These are phyloP conservation scores for Neogale vison DNA, from an alignment of 2,113 vertebrate genomes.

Conservation along the genomic window DNA sequence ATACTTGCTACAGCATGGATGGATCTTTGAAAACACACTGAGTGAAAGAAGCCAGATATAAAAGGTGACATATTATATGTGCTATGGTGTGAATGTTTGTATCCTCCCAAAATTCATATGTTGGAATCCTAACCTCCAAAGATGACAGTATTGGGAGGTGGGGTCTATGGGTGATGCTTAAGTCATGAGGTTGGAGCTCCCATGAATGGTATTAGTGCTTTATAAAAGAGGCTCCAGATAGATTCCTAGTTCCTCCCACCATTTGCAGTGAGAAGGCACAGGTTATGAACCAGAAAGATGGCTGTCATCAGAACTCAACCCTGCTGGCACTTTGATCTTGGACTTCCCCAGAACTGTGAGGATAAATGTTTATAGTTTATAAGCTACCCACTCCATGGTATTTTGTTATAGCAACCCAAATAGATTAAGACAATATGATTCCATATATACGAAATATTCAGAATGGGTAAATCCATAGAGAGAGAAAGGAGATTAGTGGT, in stretches of 20 bases:
- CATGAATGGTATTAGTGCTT: not conserved
- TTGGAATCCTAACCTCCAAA: not conserved
- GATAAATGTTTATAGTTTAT: not conserved
- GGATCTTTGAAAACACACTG: not conserved
- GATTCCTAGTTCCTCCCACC: not conserved
- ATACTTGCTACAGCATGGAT: not conserved
- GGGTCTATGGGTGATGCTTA: not conserved
- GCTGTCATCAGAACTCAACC: not conserved
- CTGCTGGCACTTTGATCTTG: not conserved
- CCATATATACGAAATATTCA: not conserved
- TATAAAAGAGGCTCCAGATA: not conserved
- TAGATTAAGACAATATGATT: not conserved
- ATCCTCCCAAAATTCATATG: not conserved
- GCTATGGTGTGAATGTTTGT: not conserved
- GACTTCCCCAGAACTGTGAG: not conserved
- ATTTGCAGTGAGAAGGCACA: not conserved
- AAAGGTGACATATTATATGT: not conserved
- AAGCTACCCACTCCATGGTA: not conserved
- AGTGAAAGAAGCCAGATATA: not conserved
- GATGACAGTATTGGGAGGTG: not conserved
- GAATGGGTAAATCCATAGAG: not conserved
- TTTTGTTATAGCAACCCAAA: not conserved
- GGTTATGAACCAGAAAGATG: not conserved
- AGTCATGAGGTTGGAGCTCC: not conserved
- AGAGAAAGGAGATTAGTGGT: not conserved